Conservation (phyloP, 2,888 invertebrate species). For the Agonopterix heracliana region DNA sequence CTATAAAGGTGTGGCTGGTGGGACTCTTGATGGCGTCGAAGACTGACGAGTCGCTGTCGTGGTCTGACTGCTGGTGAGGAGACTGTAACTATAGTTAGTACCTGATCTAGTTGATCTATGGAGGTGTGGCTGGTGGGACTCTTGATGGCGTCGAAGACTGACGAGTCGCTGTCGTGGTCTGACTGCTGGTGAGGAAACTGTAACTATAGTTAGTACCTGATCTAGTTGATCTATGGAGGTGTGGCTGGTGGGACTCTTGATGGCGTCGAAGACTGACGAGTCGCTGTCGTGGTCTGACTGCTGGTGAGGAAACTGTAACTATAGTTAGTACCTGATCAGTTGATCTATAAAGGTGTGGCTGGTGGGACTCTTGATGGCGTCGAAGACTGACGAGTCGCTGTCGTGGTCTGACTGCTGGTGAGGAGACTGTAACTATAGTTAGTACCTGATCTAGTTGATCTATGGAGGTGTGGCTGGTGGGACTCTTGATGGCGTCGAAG, state of each 20-base stretch:
- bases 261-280: conserved; percentile 60
- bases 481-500: conserved; percentile 62
- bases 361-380: conserved; percentile 59
- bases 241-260: conserved; percentile 64
- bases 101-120: conserved; percentile 67
- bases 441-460: conserved; percentile 69
- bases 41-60: conserved; percentile 65
- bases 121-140: conserved; percentile 66
- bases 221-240: conserved; percentile 67
- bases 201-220: no score
- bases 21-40: conserved; percentile 65
- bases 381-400: conserved; percentile 66
- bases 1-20: conserved; percentile 64
- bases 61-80: conserved; percentile 56
- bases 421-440: no score
- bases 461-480: conserved; percentile 64
- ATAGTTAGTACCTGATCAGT: no score
- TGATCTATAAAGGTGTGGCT: conserved; percentile 68
- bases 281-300: conserved; percentile 66
- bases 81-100: no score
- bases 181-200: conserved; percentile 54
- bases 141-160: conserved; percentile 60
- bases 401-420: conserved; percentile 61
- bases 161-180: conserved; percentile 66
- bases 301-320: conserved; percentile 50